These are phyloP conservation scores for Melitaea athalia DNA, from an alignment of 2,888 invertebrate species.

Conservation along the genomic window DNA sequence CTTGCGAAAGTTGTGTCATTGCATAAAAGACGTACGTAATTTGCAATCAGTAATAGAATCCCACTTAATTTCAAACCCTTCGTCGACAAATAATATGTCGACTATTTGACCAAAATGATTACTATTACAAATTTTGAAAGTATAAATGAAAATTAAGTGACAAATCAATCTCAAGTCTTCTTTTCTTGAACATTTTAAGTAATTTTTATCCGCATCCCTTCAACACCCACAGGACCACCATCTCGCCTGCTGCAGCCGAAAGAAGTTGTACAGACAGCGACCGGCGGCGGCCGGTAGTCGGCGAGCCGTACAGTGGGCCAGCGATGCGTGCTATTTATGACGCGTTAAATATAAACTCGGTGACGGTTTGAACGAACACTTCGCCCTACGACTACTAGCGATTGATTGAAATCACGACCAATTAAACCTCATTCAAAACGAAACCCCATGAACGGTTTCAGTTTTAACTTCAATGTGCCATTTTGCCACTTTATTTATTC, in stretches of 20 bases:
- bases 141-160: too few species aligned
- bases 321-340: slow-evolving; percentile 11
- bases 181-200: too few species aligned
- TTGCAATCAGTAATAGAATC: too few species aligned
- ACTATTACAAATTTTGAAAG: too few species aligned
- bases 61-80: too few species aligned
- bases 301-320: slow-evolving; percentile 6
- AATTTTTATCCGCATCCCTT: too few species aligned
- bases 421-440: background rate
- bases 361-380: slow-evolving; percentile 7
- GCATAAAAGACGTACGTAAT: too few species aligned
- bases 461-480: background rate
- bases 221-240: background rate
- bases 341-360: slow-evolving; percentile 8
- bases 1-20: too few species aligned
- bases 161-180: too few species aligned
- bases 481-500: too few species aligned
- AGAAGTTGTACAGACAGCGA: background rate
- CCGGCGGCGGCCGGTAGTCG: background rate
- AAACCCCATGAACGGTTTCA: background rate
- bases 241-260: background rate
- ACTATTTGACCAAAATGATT: too few species aligned
- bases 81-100: too few species aligned
- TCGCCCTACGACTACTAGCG: background rate
- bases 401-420: background rate